These are phyloP conservation scores for Scaptomyza tumidula DNA, from an alignment of 2,888 invertebrate genomes.

Conservation along the genomic window DNA sequence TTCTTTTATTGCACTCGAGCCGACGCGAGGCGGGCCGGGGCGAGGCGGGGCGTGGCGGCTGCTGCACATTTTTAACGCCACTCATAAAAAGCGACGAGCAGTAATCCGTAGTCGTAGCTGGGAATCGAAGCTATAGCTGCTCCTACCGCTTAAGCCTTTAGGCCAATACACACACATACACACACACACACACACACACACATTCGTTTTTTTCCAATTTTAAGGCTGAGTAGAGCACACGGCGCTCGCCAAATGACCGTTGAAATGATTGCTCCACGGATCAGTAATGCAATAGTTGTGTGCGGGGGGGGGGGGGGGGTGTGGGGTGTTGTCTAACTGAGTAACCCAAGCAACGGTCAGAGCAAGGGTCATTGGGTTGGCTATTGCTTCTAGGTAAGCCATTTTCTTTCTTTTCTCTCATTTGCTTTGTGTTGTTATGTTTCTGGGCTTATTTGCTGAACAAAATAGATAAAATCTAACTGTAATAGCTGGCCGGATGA, in stretches of 20 bases:
- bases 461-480: constrained; percentile 76
- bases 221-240: constrained; percentile 78
- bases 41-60: too few relatives aligned
- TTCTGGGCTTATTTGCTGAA: constrained; percentile 67
- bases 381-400: constrained; percentile 41
- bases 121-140: constrained; percentile 10
- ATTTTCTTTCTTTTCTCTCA: not conserved
- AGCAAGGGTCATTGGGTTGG: constrained; percentile 61
- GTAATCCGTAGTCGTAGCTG: constrained; percentile 28
- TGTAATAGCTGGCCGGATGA: constrained; percentile 41
- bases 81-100: constrained; percentile 75
- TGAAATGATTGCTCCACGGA: constrained; percentile 73
- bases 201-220: constrained; percentile 76
- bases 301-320: constrained; percentile 1
- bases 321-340: too few relatives aligned
- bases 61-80: constrained; percentile 78
- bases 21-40: too few relatives aligned
- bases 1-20: constrained; percentile 78
- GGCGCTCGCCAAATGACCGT: constrained; percentile 72
- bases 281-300: constrained; percentile 16
- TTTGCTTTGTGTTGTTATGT: constrained; percentile 53
- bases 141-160: constrained; percentile 16
- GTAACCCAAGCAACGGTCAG: constrained; percentile 7
- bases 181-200: not conserved
- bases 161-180: constrained; percentile 51